Percentiles rank a stretch among this genome's conserved stretches.
These are phyloP conservation scores for Euthynnus affinis DNA, from an alignment of 2,797 vertebrate genomes.

Conservation along the genomic window DNA sequence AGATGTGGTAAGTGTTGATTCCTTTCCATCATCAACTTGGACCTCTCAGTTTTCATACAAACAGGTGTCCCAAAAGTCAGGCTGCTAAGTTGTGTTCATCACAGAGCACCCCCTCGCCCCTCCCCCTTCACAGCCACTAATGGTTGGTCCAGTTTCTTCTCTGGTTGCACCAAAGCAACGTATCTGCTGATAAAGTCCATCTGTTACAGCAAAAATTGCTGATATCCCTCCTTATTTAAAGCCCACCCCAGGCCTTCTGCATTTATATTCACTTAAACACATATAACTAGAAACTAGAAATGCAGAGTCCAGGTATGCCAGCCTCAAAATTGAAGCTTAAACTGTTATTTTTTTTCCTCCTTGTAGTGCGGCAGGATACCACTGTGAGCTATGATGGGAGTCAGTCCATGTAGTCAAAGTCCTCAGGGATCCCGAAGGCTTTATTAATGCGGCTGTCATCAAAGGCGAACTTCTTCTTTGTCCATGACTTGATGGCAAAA, in stretches of 20 bases:
- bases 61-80: conserved; percentile 80
- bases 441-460: conserved; percentile 94
- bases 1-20: conserved; percentile 57
- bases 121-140: conserved; percentile 44
- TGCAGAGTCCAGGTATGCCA: neutral
- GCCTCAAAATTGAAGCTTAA: conserved; percentile 37
- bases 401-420: conserved; percentile 97
- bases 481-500: conserved; percentile 98
- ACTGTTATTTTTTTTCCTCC: neutral
- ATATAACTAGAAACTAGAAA: conserved; percentile 39
- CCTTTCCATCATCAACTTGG: conserved; percentile 68
- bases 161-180: conserved; percentile 69
- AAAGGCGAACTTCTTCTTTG: conserved; percentile 96
- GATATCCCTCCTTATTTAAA: conserved; percentile 9
- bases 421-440: conserved; percentile 97
- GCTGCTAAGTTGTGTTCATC: conserved; percentile 51
- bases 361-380: neutral
- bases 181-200: conserved; percentile 52
- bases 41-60: conserved; percentile 79
- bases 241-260: neutral
- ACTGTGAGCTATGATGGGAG: neutral
- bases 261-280: conserved; percentile 35
- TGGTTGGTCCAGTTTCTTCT: conserved; percentile 65
- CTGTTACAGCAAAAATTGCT: conserved; percentile 20
- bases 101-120: conserved; percentile 18